Conservation (phyloP, 1,140 invertebrate species). For the Zaprionus vittiger region DNA sequence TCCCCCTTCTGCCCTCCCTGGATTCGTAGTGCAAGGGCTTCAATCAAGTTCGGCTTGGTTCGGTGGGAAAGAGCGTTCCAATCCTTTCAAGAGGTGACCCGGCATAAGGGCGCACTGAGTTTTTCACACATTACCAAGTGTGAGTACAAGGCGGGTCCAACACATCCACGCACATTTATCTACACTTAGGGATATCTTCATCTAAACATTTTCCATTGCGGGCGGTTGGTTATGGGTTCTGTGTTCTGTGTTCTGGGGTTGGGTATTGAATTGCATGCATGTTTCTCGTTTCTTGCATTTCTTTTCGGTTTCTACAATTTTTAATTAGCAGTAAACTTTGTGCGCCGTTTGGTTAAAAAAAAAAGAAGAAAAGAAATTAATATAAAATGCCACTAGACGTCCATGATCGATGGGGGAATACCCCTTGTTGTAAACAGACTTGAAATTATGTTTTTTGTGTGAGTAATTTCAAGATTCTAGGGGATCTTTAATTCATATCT, state of each 20-base stretch:
- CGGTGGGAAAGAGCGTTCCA: slow-evolving; percentile 64
- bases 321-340: slow-evolving; percentile 83
- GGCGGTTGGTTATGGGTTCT: slow-evolving; percentile 19
- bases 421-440: not conserved
- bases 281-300: slow-evolving; percentile 61
- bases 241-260: slow-evolving; percentile 10
- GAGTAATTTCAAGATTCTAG: no score
- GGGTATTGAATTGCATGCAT: slow-evolving; percentile 76
- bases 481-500: no score
- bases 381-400: not conserved
- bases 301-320: slow-evolving; percentile 65
- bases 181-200: slow-evolving; percentile 40
- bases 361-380: slow-evolving; percentile 19
- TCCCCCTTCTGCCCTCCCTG: not conserved
- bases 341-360: slow-evolving; percentile 55
- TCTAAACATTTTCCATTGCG: slow-evolving; percentile 53
- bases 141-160: slow-evolving; percentile 24
- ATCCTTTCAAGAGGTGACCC: slow-evolving; percentile 60
- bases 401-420: not conserved
- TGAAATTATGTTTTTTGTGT: no score
- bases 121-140: slow-evolving; percentile 57
- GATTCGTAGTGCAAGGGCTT: slow-evolving; percentile 9
- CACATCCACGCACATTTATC: slow-evolving; percentile 2
- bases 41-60: slow-evolving; percentile 53
- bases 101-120: slow-evolving; percentile 41